A percentile compares a stretch with the other conserved stretches of the same genome.
Conservation (phyloP, 2,888 invertebrate species). For the Erpobdella octoculata region DNA sequence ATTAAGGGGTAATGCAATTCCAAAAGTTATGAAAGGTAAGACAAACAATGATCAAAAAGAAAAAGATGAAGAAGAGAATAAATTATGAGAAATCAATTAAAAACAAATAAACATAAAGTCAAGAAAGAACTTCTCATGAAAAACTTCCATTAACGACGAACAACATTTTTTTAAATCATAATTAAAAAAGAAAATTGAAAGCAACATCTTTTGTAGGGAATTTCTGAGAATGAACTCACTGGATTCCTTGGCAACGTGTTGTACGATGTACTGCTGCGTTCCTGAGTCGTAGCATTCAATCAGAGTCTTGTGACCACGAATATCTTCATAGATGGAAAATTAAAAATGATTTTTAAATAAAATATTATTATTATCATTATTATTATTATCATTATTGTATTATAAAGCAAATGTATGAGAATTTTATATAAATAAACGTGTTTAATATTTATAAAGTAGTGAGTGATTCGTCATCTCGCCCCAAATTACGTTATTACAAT, state of each 20-base stretch:
- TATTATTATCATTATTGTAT: background rate
- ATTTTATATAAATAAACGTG: no score
- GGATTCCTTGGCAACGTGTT: slow-evolving; percentile 45
- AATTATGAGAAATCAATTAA: no score
- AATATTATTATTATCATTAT: background rate
- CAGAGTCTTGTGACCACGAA: slow-evolving; percentile 46
- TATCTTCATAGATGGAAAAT: slow-evolving; percentile 41
- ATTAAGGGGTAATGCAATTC: no score
- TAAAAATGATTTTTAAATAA: background rate
- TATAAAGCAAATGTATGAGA: no score
- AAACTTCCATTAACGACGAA: background rate
- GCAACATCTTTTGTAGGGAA: background rate
- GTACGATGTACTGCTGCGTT: slow-evolving; percentile 47
- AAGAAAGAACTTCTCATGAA: background rate
- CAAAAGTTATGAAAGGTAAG: no score
- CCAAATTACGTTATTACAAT: no score
- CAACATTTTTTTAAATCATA: background rate
- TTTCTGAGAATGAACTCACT: slow-evolving; percentile 38
- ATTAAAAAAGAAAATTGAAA: background rate
- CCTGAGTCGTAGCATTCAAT: slow-evolving; percentile 47
- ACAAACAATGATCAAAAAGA: no score
- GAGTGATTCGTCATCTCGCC: no score
- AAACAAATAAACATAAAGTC: no score
- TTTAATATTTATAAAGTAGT: no score
- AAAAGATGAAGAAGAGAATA: no score